Percentiles rank a stretch among this genome's conserved stretches.
These are phyloP conservation scores for Bufo gargarizans DNA, from an alignment of 2,113 vertebrate genomes.

Conservation along the genomic window DNA sequence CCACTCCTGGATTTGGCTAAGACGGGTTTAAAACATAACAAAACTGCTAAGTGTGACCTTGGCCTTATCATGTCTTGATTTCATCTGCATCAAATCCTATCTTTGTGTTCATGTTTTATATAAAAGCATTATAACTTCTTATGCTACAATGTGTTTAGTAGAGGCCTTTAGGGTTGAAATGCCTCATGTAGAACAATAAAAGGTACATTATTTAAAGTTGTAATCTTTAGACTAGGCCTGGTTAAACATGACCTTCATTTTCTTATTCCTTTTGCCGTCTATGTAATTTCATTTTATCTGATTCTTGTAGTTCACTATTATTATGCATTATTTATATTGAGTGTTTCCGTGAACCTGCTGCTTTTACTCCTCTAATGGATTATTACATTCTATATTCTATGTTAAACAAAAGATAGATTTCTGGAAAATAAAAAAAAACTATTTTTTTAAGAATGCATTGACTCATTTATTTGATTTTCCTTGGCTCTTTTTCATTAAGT, in stretches of 20 bases:
- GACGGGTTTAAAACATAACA: too few species aligned
- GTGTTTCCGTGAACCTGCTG: slow-evolving; percentile 30
- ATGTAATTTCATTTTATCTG: background rate
- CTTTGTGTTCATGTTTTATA: background rate
- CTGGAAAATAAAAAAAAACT: slow-evolving; percentile 20
- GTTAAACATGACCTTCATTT: background rate
- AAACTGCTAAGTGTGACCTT: too few species aligned
- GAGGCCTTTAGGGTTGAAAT: background rate
- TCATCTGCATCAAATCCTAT: too few species aligned
- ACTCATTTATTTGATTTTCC: background rate
- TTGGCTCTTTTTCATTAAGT: background rate
- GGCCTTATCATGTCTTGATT: too few species aligned
- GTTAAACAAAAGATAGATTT: background rate
- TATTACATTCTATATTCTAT: slow-evolving; percentile 1
- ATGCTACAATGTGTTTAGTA: background rate
- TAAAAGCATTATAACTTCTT: background rate
- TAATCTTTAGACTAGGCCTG: background rate
- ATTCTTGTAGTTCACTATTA: slow-evolving; percentile 9
- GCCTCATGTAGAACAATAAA: background rate
- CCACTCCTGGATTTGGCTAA: too few species aligned
- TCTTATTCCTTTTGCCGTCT: background rate
- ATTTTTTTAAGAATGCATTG: slow-evolving; percentile 31
- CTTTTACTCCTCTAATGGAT: slow-evolving; percentile 2
- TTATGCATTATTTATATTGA: slow-evolving; percentile 45
- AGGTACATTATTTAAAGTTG: background rate